Conservation (phyloP, 2,888 invertebrate species). For the Drosophila algonquin region DNA sequence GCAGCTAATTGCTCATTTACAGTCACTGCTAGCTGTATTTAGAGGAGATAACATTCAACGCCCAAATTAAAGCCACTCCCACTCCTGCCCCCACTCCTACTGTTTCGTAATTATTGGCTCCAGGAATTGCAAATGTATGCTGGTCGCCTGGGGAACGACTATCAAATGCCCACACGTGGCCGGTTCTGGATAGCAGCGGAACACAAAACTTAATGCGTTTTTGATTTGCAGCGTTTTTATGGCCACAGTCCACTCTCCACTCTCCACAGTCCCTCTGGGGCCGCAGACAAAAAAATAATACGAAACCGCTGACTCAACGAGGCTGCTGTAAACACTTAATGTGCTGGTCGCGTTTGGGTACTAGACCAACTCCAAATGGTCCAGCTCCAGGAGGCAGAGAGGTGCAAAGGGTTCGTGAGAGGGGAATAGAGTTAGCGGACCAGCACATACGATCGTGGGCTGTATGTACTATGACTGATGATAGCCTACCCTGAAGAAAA, state of each 20-base stretch:
- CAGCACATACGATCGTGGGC: not conserved
- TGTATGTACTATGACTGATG: not conserved
- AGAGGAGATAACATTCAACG: too few species aligned
- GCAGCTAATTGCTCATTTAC: conserved; percentile 76
- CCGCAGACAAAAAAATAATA: too few species aligned
- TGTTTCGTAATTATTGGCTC: conserved; percentile 57
- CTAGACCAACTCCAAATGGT: conserved; percentile 12
- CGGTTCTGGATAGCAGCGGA: conserved; percentile 44
- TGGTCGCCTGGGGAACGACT: conserved; percentile 16
- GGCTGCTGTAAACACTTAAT: conserved; percentile 50
- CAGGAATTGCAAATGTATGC: conserved; percentile 48
- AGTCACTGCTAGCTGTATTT: conserved; percentile 37
- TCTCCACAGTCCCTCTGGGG: conserved; percentile 18
- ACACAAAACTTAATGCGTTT: conserved; percentile 63
- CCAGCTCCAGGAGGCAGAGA: not conserved
- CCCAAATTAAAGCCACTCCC: conserved; percentile 32
- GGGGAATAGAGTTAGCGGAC: not conserved
- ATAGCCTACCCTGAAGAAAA: not conserved
- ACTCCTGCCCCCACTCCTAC: not conserved
- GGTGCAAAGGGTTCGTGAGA: not conserved
- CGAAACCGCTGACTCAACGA: conserved; percentile 56
- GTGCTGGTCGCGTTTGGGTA: conserved; percentile 44
- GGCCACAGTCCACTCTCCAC: conserved; percentile 7
- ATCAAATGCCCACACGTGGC: conserved; percentile 56
- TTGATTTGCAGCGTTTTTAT: conserved; percentile 66